Base-by-base conservation (phyloP, 2,888 invertebrate genomes). In the Andrena minutula region DNA sequence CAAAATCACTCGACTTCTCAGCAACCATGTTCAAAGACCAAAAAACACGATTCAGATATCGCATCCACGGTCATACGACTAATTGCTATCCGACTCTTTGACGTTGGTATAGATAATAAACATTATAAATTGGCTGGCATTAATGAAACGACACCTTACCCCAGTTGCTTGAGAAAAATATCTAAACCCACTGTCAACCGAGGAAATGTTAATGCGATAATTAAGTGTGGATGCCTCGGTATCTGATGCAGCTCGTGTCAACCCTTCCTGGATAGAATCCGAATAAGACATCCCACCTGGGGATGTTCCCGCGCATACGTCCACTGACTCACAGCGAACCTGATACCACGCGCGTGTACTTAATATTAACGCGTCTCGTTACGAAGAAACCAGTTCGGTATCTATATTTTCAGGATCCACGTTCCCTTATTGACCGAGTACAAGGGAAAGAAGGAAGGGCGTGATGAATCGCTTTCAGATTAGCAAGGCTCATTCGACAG, bases 381-480 rank as follows among this genome's bases (percentile, higher is more conserved):
- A 56, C 47, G 69, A 70, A 20, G 26, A 61, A 76, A 76, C 76
- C 70, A 76, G 76, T 64, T 20, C 47, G 64, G 64, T 64, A 70
- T 63, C 47, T 64, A 63, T 41, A 16, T 76, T 70, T 76, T 65
- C 41, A 64, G 56, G 64, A 76, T 28, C 23, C 61, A 16, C 16
- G 41, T 2, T 28, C 65, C 56, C 70, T 70, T 58, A 47, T 65
- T 76, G 70, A 23, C 32, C 10, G 58, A 20, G 23, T n/a, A 47
- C 28, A 49, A 26, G 32, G 32, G 12, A 12, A 53, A 51, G 41
- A 41, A 35, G 28, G 63, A 65, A 64, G 56, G 28, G 53, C 28
- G 35, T 73, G 73, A 73, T 64, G 73, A 64, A 73, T 73, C 53
- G 70, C 30, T 71, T 76, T 76, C 70, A 76, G 76, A 76, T 76